Evolutionary conservation across 2,797 vertebrate genomes (phyloP).

Genomic region (Stomatorhinus walkeri): DNA sequence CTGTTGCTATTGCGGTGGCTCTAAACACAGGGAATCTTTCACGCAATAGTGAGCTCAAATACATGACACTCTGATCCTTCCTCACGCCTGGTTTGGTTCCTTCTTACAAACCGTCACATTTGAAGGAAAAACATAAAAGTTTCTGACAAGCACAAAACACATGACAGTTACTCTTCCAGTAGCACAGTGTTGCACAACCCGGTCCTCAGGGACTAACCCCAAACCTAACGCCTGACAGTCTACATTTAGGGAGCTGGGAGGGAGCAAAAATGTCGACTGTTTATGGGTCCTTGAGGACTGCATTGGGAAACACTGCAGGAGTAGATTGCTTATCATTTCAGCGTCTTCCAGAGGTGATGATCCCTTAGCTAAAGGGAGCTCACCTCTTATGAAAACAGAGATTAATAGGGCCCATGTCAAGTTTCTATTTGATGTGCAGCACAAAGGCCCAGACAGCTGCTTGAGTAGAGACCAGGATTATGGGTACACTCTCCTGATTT

Average conservation of each 20-base stretch:
- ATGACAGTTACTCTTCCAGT: not conserved
- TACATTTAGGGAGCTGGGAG: not conserved
- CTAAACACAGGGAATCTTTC: not conserved
- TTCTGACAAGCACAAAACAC: not conserved
- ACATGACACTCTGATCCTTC: not conserved
- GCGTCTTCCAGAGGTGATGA: not conserved
- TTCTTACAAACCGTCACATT: not conserved
- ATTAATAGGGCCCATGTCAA: not conserved
- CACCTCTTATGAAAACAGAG: not conserved
- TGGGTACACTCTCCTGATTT: not conserved
- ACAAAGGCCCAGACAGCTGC: not conserved
- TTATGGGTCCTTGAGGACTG: not conserved
- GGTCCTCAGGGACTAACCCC: not conserved
- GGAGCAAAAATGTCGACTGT: not conserved
- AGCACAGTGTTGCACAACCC: not conserved
- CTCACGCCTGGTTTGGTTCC: not conserved
- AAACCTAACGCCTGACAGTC: not conserved
- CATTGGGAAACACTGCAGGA: not conserved
- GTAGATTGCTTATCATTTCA: not conserved
- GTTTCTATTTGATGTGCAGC: not conserved
- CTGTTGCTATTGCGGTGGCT: not conserved
- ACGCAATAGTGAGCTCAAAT: not conserved
- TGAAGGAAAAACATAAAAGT: not conserved
- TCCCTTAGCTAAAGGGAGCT: not conserved
- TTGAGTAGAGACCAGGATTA: constrained; percentile 1